phyloP scores from a whole-genome alignment of 2,797 vertebrate species.

The Bradypus variegatus region DNA sequence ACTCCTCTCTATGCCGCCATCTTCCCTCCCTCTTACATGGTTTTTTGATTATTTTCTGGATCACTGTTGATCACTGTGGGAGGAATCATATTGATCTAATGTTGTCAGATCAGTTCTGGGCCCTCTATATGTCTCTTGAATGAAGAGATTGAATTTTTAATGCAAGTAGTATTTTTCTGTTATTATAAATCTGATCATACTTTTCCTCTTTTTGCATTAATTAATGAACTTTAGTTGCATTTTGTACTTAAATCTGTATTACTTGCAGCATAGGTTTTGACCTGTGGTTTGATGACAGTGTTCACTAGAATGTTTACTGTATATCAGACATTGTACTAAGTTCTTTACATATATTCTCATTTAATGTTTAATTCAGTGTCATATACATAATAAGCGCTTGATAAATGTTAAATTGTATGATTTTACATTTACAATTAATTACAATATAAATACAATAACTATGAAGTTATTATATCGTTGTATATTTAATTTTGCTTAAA shows the following conservation, averaged over 20 bases:
- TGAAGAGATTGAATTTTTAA: not conserved
- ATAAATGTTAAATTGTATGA: not conserved
- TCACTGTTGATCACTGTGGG: not conserved
- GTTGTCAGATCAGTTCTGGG: not conserved
- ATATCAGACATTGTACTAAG: not conserved
- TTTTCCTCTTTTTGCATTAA: not conserved
- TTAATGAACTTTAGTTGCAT: slow-evolving; percentile 12
- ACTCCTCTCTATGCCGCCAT: too few relatives aligned
- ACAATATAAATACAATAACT: not conserved
- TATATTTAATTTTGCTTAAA: not conserved
- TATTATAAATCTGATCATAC: not conserved
- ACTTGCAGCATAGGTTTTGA: not conserved
- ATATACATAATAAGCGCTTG: not conserved
- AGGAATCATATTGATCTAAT: not conserved
- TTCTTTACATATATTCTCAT: not conserved
- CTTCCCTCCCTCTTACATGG: not conserved
- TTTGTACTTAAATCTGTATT: not conserved
- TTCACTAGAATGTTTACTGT: not conserved
- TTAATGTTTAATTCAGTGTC: slow-evolving; percentile 5
- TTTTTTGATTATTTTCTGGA: slow-evolving; percentile 9
- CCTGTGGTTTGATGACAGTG: not conserved
- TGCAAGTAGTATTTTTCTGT: not conserved
- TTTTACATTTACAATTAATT: too few relatives aligned
- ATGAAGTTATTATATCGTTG: not conserved
- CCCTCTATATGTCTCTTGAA: not conserved